Evolutionary conservation across 2,888 invertebrate genomes (phyloP).

Genomic region (Vandiemenella viatica): DNA sequence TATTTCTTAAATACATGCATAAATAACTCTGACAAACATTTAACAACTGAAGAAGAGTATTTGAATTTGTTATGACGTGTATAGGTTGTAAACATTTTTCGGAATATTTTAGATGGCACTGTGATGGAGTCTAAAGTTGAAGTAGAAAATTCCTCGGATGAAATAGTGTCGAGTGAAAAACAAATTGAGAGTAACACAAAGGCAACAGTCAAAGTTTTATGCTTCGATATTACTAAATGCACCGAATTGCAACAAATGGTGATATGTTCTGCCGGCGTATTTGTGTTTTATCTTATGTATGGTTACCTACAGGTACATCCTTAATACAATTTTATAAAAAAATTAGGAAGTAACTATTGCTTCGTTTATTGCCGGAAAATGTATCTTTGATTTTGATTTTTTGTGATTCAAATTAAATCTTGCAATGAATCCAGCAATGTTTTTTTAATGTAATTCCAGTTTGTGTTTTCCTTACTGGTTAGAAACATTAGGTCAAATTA

Average conservation of each 20-base stretch:
- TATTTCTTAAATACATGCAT: too few relatives aligned
- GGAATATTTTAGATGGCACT: too few relatives aligned
- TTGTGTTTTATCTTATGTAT: slow-evolving; percentile 76
- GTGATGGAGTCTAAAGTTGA: too few relatives aligned
- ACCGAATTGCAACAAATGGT: slow-evolving; percentile 55
- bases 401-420: too few relatives aligned
- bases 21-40: too few relatives aligned
- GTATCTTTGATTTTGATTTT: neutral
- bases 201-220: slow-evolving; percentile 48
- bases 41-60: too few relatives aligned
- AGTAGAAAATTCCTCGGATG: too few relatives aligned
- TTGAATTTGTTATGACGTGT: too few relatives aligned
- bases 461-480: neutral
- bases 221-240: slow-evolving; percentile 52
- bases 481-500: too few relatives aligned
- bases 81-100: too few relatives aligned
- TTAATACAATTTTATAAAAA: neutral
- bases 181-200: slow-evolving; percentile 19
- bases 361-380: neutral
- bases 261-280: slow-evolving; percentile 62
- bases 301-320: slow-evolving; percentile 59
- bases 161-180: neutral
- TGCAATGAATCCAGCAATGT: too few relatives aligned
- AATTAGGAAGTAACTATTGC: neutral
- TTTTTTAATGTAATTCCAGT: neutral